Evolutionary conservation across 2,113 vertebrate genomes (phyloP).

Genomic region (Mixornis gularis): DNA sequence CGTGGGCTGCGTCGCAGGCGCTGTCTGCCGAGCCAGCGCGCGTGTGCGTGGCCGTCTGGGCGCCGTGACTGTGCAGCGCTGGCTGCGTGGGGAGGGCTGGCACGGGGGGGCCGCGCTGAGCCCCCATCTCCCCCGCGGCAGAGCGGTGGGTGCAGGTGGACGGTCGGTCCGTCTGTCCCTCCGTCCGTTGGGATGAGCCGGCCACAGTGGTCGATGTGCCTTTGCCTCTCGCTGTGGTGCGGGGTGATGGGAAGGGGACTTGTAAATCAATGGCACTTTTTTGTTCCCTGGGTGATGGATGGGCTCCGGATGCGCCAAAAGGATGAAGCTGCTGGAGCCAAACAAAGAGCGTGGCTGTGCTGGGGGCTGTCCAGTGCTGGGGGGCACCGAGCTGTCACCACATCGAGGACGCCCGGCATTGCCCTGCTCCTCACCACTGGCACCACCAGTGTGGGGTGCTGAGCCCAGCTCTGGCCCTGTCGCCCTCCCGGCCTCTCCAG

Average conservation of each 20-base stretch:
- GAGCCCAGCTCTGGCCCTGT: not conserved
- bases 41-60: constrained; percentile 36
- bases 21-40: constrained; percentile 32
- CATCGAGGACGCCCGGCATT: fast-evolving
- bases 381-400: not conserved
- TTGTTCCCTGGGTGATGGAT: not conserved
- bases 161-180: not conserved
- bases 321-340: not conserved
- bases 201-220: not conserved
- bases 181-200: fast-evolving
- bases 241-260: not conserved
- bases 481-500: not conserved
- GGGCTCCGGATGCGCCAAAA: not conserved
- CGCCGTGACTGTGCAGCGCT: constrained; percentile 23
- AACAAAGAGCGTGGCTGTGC: not conserved
- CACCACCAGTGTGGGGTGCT: fast-evolving
- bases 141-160: no score
- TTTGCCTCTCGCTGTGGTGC: not conserved
- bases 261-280: constrained; percentile 14
- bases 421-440: not conserved
- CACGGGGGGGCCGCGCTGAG: not conserved
- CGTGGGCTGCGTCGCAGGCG: constrained; percentile 23
- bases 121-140: not conserved
- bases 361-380: not conserved
- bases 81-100: constrained; percentile 14